Percentiles rank a stretch among this genome's conserved stretches.
Evolutionary conservation across 2,113 vertebrate genomes (phyloP).

Genomic region (Eulacestoma nigropectus): DNA sequence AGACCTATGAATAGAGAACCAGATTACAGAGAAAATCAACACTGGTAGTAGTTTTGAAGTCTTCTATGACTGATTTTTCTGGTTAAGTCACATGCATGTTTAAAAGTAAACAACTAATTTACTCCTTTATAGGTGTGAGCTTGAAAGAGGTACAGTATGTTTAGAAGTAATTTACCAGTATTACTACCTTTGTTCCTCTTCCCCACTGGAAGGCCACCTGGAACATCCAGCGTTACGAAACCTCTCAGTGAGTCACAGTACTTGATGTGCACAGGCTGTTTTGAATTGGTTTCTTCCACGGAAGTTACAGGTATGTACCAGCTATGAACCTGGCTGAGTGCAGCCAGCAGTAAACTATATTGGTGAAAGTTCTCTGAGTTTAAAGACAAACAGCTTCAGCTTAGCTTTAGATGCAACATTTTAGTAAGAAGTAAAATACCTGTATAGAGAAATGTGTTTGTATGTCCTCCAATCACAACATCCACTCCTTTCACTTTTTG

Average conservation of each 20-base stretch:
- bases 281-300: neutral
- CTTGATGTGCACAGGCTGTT: neutral
- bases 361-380: neutral
- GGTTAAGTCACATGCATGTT: neutral
- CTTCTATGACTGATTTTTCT: neutral
- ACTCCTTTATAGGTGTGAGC: neutral
- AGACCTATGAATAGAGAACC: neutral
- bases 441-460: constrained; percentile 92
- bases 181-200: neutral
- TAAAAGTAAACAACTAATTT: neutral
- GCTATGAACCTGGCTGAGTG: neutral
- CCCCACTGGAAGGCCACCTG: neutral
- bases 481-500: constrained; percentile 86
- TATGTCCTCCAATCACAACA: constrained; percentile 90
- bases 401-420: neutral
- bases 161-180: neutral
- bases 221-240: neutral
- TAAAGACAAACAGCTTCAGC: neutral
- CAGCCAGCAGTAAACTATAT: neutral
- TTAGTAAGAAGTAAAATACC: constrained; percentile 68
- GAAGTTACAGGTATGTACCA: neutral
- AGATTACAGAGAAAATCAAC: neutral
- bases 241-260: neutral
- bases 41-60: neutral
- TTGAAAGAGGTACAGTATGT: neutral